Evolutionary conservation across 2,888 invertebrate species (phyloP).

Genomic region (Cheilosia vulpina): DNA sequence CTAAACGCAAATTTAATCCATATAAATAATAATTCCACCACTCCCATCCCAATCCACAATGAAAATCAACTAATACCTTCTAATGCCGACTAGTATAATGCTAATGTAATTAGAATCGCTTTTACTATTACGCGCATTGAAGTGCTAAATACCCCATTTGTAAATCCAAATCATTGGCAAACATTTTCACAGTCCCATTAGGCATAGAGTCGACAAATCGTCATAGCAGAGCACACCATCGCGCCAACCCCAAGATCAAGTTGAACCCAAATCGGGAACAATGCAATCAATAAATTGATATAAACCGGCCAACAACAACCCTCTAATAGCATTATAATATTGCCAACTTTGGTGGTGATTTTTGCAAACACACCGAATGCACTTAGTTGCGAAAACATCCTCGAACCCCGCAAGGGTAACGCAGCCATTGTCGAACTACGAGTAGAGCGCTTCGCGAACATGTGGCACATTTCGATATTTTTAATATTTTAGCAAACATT

Average conservation of each 20-base stretch:
- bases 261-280: slow-evolving; percentile 19
- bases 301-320: slow-evolving; percentile 50
- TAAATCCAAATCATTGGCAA: slow-evolving; percentile 43
- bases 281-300: slow-evolving; percentile 66
- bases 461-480: slow-evolving; percentile 73
- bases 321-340: slow-evolving; percentile 73
- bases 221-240: neutral
- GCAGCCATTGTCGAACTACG: too few species aligned
- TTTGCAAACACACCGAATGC: slow-evolving; percentile 46
- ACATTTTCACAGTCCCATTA: slow-evolving; percentile 49
- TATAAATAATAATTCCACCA: neutral
- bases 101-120: slow-evolving; percentile 65
- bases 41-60: slow-evolving; percentile 1
- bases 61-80: slow-evolving; percentile 20
- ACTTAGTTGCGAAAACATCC: slow-evolving; percentile 52
- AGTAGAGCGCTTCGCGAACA: slow-evolving; percentile 35
- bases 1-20: neutral
- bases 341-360: slow-evolving; percentile 15
- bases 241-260: slow-evolving; percentile 27
- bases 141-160: slow-evolving; percentile 51
- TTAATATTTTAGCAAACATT: slow-evolving; percentile 68
- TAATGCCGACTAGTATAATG: slow-evolving; percentile 29
- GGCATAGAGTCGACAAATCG: slow-evolving; percentile 57
- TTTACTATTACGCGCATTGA: slow-evolving; percentile 2
- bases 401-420: neutral